Evolutionary conservation across 2,888 invertebrate genomes (phyloP).

Genomic region (Glaucopsyche alexis): DNA sequence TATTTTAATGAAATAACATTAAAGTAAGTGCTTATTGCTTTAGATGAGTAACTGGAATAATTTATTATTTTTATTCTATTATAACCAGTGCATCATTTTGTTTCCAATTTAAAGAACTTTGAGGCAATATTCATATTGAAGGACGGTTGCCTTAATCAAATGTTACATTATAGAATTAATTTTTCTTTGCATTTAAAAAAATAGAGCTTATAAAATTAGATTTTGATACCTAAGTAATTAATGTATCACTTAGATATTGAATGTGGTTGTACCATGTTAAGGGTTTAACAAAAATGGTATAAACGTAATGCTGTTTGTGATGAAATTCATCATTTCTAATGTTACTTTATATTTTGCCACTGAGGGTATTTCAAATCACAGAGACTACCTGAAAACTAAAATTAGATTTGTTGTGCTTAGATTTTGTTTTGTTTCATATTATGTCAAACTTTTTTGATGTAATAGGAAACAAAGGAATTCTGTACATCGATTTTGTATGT

Average conservation of each 20-base stretch:
- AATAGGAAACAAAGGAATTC: too few relatives aligned
- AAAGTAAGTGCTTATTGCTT: slow-evolving; percentile 24
- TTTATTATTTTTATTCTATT: not conserved
- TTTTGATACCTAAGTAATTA: not conserved
- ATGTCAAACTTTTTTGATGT: not conserved
- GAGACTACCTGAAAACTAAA: not conserved
- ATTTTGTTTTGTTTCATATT: not conserved
- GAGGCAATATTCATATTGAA: not conserved
- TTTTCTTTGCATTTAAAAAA: not conserved
- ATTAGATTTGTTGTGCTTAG: not conserved
- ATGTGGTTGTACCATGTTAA: not conserved
- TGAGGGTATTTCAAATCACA: not conserved
- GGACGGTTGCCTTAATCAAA: not conserved
- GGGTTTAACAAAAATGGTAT: not conserved
- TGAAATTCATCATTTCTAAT: not conserved
- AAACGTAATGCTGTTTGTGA: not conserved
- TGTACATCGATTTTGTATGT: not conserved
- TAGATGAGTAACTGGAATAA: slow-evolving; percentile 16
- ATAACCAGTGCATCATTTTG: not conserved
- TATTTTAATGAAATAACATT: slow-evolving; percentile 24
- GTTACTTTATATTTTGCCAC: not conserved
- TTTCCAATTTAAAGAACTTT: not conserved
- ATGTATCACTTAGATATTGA: not conserved
- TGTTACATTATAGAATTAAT: not conserved
- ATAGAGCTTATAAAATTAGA: not conserved